Evolutionary conservation across 1,140 invertebrate genomes (phyloP), one percentile per base, ranked within the genome.

Genomic region (Zaprionus tsacasi): DNA sequence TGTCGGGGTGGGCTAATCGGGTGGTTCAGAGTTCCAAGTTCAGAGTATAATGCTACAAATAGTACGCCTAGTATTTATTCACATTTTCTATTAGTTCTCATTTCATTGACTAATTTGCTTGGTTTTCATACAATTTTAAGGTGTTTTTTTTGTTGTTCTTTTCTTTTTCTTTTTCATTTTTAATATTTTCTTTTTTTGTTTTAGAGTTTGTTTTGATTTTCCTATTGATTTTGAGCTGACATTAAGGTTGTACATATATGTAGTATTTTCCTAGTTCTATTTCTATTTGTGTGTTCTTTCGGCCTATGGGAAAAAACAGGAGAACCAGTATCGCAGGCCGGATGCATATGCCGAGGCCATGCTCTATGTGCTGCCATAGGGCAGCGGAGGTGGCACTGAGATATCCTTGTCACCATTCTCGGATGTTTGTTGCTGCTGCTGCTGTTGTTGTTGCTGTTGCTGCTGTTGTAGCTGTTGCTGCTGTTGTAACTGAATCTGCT

Each of bases 301-400:
- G 57, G 65, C 56, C 77, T 87, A 88, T 43, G 83, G 83, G 6
- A 92, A 82, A 74, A 93, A 92, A 82, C 92, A 93, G 67, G 91
- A 93, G 64, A 93, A 93, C 70, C 91, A 82, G 82, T 92, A 92
- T 78, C 90, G 88, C 69, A 86, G 81, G 82, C 91, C 92, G 75
- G 88, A 91, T 77, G 79, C 69, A 78, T 78, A 76, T 63, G 78
- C 64, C 68, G 66, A 86, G 67, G 88, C 78, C 78, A 78, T 68
- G 70, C 86, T 92, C 91, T 92, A 93, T 81, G 92, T 92, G 64
- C 86, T 87, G 73, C 83, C 83, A 63, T 83, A 78, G 45, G 64
- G 78, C 57, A 59, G 55, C 56, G 81, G 59, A 54, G 78, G 76
- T 38, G 65, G 40, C 60, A 71, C 57, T 27, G 74, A 71, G 45